These are phyloP conservation scores for Fulica atra DNA, from an alignment of 2,113 vertebrate genomes.

Conservation along the genomic window DNA sequence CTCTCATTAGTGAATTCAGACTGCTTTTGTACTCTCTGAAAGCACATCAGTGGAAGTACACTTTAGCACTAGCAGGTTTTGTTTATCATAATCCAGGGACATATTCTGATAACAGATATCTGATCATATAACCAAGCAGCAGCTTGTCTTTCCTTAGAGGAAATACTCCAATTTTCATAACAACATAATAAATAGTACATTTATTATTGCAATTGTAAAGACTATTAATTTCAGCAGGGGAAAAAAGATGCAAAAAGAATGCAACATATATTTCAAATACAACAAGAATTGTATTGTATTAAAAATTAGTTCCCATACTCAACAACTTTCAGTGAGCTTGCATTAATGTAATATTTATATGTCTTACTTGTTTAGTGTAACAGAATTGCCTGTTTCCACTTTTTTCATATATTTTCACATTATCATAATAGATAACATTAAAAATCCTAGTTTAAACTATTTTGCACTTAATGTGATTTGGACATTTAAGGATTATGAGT, in stretches of 20 bases:
- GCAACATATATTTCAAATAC: neutral
- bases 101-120: neutral
- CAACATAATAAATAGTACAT: neutral
- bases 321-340: neutral
- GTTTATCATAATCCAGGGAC: neutral
- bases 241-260: neutral
- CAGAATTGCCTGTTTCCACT: neutral
- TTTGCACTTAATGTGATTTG: constrained; percentile 10
- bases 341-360: constrained; percentile 7
- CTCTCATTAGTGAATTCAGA: neutral
- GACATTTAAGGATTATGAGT: neutral
- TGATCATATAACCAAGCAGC: neutral
- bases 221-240: neutral
- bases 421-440: constrained; percentile 3
- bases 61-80: neutral
- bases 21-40: neutral
- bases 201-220: neutral
- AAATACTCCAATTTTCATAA: neutral
- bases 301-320: neutral
- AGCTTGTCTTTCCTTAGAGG: neutral
- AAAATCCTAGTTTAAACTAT: constrained; percentile 5
- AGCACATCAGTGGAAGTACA: accelerated
- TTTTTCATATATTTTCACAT: constrained; percentile 14
- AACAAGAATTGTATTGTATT: neutral
- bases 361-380: neutral